A percentile compares a stretch with the other conserved stretches of the same genome.
Conservation (phyloP, 2,797 vertebrate genomes). For the Cryptoprocta ferox region DNA sequence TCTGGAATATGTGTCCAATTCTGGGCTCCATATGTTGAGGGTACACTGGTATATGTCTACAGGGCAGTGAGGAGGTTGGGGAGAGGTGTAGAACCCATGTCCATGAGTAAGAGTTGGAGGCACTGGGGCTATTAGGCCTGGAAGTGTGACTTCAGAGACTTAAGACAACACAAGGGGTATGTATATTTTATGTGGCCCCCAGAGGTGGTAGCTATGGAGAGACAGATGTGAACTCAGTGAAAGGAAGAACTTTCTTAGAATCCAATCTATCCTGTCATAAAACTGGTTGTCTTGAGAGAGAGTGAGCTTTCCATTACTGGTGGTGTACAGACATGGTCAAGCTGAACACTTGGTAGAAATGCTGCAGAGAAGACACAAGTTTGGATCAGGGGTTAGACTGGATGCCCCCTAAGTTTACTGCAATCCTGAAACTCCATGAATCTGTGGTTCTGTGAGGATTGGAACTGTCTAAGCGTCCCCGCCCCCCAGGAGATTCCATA, state of each 20-base stretch:
- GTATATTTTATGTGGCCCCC: neutral
- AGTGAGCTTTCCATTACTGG: neutral
- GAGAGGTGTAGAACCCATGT: neutral
- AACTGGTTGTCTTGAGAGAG: neutral
- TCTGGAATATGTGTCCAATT: neutral
- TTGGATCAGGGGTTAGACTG: neutral
- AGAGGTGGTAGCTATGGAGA: neutral
- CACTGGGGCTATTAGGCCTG: neutral
- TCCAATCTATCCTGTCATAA: neutral
- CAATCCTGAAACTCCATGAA: neutral
- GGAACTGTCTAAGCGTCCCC: neutral
- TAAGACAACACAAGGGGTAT: neutral
- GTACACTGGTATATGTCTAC: neutral
- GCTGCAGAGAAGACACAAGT: neutral
- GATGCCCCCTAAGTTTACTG: neutral
- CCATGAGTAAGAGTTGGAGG: neutral
- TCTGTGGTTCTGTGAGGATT: neutral
- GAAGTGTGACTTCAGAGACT: conserved; percentile 35
- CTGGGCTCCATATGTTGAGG: neutral
- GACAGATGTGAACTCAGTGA: neutral
- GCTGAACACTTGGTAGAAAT: conserved; percentile 4
- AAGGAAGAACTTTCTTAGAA: conserved; percentile 24
- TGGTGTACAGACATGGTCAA: neutral
- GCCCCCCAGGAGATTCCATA: neutral
- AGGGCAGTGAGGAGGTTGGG: neutral